phyloP scores from a whole-genome alignment of 2,888 invertebrate genomes.

The Chymomyza amoena region DNA sequence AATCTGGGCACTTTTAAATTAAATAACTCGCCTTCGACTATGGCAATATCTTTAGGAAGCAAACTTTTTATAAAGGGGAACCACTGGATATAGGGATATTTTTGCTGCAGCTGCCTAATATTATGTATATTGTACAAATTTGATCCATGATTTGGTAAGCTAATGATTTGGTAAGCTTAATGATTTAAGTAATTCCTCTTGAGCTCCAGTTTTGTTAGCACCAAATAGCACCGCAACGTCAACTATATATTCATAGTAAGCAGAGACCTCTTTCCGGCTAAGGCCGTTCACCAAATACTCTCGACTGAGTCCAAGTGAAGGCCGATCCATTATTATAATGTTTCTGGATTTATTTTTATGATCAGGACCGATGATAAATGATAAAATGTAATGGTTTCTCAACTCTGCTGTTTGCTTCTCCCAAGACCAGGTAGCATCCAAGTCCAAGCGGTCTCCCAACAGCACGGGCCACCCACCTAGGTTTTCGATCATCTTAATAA shows the following conservation, averaged over 20 bases:
- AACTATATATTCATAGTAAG: slow-evolving; percentile 92
- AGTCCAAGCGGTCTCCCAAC: slow-evolving; percentile 86
- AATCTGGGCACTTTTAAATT: slow-evolving; percentile 92
- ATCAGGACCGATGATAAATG: slow-evolving; percentile 93
- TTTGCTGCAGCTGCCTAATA: slow-evolving; percentile 85
- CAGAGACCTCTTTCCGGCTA: slow-evolving; percentile 90
- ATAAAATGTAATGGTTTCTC: slow-evolving; percentile 93
- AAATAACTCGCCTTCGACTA: slow-evolving; percentile 86
- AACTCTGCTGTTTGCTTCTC: slow-evolving; percentile 89
- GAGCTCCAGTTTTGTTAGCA: slow-evolving; percentile 80
- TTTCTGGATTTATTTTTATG: slow-evolving; percentile 92
- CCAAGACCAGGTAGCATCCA: slow-evolving; percentile 86
- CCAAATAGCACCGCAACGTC: slow-evolving; percentile 92
- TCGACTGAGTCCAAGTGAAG: slow-evolving; percentile 89
- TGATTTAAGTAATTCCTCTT: too few species aligned
- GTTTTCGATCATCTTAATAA: slow-evolving; percentile 84
- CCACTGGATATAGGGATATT: slow-evolving; percentile 83
- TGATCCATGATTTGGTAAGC: slow-evolving; percentile 92
- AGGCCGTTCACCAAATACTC: slow-evolving; percentile 92
- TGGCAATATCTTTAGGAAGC: slow-evolving; percentile 83
- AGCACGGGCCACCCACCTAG: slow-evolving; percentile 96
- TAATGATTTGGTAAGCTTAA: slow-evolving; percentile 85
- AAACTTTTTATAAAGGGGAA: slow-evolving; percentile 90
- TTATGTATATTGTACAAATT: slow-evolving; percentile 94
- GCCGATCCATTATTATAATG: slow-evolving; percentile 93